phyloP scores from a whole-genome alignment of 2,888 invertebrate species.

The Lymantria dispar region DNA sequence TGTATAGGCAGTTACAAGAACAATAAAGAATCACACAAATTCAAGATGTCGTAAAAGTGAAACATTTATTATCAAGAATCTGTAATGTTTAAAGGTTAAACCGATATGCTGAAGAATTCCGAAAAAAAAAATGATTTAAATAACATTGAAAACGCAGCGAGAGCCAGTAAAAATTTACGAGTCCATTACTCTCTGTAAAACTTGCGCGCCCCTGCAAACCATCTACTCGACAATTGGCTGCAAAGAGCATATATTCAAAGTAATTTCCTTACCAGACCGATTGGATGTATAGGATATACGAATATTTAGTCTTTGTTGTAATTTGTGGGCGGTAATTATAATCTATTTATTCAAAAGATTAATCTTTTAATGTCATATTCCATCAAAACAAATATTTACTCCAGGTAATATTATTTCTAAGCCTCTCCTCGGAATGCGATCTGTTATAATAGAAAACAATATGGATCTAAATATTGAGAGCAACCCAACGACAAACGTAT shows the following conservation, averaged over 20 bases:
- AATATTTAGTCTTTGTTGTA: no score
- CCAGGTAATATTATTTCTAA: slow-evolving; percentile 5
- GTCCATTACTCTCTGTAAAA: slow-evolving; percentile 73
- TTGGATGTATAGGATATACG: no score
- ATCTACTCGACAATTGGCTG: slow-evolving; percentile 41
- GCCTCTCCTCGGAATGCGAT: background rate
- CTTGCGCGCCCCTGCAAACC: slow-evolving; percentile 62
- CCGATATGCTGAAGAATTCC: slow-evolving; percentile 38
- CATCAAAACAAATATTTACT: slow-evolving; percentile 26
- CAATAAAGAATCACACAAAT: slow-evolving; percentile 37
- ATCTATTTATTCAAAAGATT: no score
- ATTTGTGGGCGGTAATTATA: no score
- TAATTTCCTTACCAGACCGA: no score
- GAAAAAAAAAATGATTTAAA: slow-evolving; percentile 70
- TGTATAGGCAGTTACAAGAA: background rate
- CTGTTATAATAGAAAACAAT: slow-evolving; percentile 22
- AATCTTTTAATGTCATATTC: no score
- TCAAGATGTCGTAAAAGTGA: slow-evolving; percentile 55
- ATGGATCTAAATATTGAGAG: slow-evolving; percentile 44
- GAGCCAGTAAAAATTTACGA: slow-evolving; percentile 76
- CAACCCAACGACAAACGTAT: slow-evolving; percentile 11
- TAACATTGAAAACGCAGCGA: slow-evolving; percentile 63
- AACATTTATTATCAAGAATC: slow-evolving; percentile 58
- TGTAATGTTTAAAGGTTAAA: slow-evolving; percentile 42
- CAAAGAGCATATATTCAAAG: slow-evolving; percentile 35